phyloP scores from a whole-genome alignment of 1,140 invertebrate species.

The Cryptotermes secundus region DNA sequence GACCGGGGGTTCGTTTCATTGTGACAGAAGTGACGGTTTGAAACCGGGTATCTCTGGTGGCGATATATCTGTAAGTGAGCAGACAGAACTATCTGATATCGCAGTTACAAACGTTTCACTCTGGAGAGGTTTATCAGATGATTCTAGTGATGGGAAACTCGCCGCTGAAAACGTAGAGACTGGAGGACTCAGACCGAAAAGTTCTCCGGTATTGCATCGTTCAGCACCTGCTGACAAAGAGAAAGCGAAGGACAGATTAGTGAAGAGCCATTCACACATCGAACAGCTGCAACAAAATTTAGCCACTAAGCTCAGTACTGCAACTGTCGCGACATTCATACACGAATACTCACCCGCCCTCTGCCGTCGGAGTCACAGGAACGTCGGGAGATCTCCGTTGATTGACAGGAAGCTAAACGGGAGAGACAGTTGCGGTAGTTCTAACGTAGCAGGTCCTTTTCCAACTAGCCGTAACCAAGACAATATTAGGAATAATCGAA shows the following conservation, averaged over 20 bases:
- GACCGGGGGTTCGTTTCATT: background rate
- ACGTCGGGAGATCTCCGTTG: background rate
- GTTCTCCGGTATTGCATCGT: background rate
- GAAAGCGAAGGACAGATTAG: constrained; percentile 15
- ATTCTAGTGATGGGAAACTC: background rate
- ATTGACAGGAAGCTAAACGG: background rate
- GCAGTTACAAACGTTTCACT: background rate
- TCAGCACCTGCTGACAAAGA: background rate
- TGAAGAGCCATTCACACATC: background rate
- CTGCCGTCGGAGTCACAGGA: background rate
- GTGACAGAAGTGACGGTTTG: background rate
- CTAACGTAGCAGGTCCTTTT: too few relatives aligned
- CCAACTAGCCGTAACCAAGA: too few relatives aligned
- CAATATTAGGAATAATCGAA: background rate
- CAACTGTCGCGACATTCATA: constrained; percentile 19
- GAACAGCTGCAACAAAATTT: constrained; percentile 26
- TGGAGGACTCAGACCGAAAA: background rate
- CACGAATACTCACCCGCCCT: constrained; percentile 14
- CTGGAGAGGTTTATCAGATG: background rate
- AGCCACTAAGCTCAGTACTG: background rate
- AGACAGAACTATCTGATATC: background rate
- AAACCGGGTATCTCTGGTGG: background rate
- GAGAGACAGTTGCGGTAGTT: too few relatives aligned
- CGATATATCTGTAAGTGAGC: background rate
- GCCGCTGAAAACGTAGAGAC: background rate